These are phyloP conservation scores for Zeuzera pyrina DNA, from an alignment of 2,888 invertebrate genomes.

Conservation along the genomic window DNA sequence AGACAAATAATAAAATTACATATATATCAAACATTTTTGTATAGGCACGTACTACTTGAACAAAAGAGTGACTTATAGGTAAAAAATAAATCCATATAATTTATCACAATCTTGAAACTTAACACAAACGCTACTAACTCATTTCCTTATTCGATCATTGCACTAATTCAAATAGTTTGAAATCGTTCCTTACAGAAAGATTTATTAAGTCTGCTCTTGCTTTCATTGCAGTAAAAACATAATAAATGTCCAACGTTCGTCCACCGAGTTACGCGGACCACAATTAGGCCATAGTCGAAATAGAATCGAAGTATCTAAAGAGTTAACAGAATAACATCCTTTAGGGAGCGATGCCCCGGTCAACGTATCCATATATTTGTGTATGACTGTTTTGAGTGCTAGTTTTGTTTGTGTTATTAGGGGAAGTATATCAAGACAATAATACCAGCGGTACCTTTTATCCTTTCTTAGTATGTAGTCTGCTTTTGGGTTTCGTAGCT, in stretches of 20 bases:
- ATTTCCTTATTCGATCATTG: slow-evolving; percentile 33
- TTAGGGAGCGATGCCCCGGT: slow-evolving; percentile 42
- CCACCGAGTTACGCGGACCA: slow-evolving; percentile 47
- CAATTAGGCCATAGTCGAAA: slow-evolving; percentile 45
- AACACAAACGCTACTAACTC: slow-evolving; percentile 43
- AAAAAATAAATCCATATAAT: slow-evolving; percentile 23
- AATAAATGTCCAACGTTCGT: slow-evolving; percentile 35
- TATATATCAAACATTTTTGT: too few relatives aligned
- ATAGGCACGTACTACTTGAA: too few relatives aligned
- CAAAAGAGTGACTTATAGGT: too few relatives aligned
- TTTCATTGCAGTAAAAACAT: slow-evolving; percentile 44
- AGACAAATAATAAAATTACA: too few relatives aligned
- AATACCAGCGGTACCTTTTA: too few relatives aligned
- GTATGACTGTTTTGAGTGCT: too few relatives aligned
- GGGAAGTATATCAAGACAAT: too few relatives aligned
- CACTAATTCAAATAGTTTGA: slow-evolving; percentile 36
- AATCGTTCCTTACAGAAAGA: slow-evolving; percentile 39
- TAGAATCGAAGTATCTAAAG: slow-evolving; percentile 38
- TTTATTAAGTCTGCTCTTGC: slow-evolving; percentile 51
- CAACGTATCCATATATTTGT: too few relatives aligned
- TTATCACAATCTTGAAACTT: slow-evolving; percentile 28
- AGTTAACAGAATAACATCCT: slow-evolving; percentile 50
- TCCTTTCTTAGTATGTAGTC: too few relatives aligned
- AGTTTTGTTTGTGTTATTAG: too few relatives aligned
- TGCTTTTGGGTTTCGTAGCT: too few relatives aligned